Percentiles rank a stretch among this genome's conserved stretches.
These are phyloP conservation scores for Neolamprologus variostigma DNA, from an alignment of 2,113 vertebrate species.

Conservation along the genomic window DNA sequence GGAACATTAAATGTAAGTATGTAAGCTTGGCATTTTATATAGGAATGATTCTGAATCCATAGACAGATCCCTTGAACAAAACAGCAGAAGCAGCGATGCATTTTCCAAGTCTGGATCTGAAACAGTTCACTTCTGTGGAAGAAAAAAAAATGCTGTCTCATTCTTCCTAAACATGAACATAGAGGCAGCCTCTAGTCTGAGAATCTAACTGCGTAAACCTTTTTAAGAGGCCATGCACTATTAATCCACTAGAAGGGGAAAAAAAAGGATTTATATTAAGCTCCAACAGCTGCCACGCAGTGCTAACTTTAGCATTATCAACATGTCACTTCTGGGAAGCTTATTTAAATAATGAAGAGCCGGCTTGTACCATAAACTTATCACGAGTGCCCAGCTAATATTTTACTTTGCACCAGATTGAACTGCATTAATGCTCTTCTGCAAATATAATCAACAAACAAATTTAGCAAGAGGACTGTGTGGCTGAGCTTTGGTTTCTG, in stretches of 20 bases:
- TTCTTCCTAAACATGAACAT: neutral
- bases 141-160: neutral
- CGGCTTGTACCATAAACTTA: neutral
- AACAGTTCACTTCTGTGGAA: neutral
- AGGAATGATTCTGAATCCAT: neutral
- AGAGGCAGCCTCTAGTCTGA: neutral
- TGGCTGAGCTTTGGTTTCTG: neutral
- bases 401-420: neutral
- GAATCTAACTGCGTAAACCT: slow-evolving; percentile 1
- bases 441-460: neutral
- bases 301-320: slow-evolving; percentile 32
- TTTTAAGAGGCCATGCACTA: slow-evolving; percentile 4
- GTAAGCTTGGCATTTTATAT: neutral
- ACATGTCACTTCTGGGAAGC: neutral
- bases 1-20: neutral
- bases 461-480: neutral
- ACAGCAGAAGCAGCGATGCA: neutral
- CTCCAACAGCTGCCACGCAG: neutral
- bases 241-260: neutral
- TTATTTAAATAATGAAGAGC: neutral
- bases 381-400: neutral
- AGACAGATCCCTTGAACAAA: neutral
- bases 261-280: slow-evolving; percentile 33
- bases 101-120: neutral
- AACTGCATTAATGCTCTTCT: neutral